These are phyloP conservation scores for Tragelaphus scriptus DNA, from an alignment of 2,113 vertebrate species.

Conservation along the genomic window DNA sequence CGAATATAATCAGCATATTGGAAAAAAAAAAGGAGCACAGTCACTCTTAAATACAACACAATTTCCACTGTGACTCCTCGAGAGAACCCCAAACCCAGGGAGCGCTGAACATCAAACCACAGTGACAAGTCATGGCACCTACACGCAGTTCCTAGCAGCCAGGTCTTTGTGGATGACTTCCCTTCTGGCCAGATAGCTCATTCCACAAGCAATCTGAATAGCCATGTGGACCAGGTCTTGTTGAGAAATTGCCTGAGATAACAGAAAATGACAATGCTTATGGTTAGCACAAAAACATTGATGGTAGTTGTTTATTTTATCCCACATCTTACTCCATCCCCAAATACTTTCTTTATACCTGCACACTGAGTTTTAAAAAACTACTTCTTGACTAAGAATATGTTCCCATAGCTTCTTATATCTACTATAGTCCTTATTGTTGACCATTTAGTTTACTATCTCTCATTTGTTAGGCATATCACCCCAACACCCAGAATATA, in stretches of 20 bases:
- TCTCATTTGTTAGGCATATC: background rate
- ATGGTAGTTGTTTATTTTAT: background rate
- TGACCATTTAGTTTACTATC: background rate
- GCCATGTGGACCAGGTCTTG: constrained; percentile 99
- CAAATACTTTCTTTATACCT: background rate
- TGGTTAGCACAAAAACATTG: background rate
- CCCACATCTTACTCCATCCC: background rate
- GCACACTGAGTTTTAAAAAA: background rate
- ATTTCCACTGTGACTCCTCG: background rate
- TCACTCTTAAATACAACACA: background rate
- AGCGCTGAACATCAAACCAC: background rate
- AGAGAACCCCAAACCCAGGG: background rate
- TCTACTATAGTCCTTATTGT: background rate
- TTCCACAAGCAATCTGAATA: constrained; percentile 98
- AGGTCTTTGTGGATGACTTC: constrained; percentile 99
- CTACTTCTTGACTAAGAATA: background rate
- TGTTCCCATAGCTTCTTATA: background rate
- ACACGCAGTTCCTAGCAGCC: constrained; percentile 98
- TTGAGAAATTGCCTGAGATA: constrained; percentile 93
- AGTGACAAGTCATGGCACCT: constrained; percentile 75
- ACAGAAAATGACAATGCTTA: constrained; percentile 51
- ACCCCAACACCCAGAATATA: background rate
- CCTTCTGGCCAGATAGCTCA: constrained; percentile 97
- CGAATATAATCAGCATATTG: background rate
- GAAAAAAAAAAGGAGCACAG: background rate